Conservation (phyloP, 2,113 vertebrate species). For the Halcyon malimbica region DNA sequence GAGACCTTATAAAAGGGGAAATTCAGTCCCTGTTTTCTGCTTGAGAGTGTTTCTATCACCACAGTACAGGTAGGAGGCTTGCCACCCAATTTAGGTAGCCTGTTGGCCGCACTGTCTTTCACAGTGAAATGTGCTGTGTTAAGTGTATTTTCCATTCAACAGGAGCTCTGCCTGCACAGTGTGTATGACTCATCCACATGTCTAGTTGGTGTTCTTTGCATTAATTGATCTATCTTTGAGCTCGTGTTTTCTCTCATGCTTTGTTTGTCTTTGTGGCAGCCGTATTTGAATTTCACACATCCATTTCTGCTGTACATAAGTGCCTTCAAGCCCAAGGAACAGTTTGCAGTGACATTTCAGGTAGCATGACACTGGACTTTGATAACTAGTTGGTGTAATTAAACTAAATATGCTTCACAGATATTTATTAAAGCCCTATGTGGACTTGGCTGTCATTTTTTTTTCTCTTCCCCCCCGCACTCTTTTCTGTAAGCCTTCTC, state of each 20-base stretch:
- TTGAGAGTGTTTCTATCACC: background rate
- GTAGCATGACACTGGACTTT: background rate
- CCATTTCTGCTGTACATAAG: background rate
- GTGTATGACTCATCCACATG: constrained; percentile 43
- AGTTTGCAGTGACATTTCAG: constrained; percentile 37
- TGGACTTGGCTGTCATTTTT: background rate
- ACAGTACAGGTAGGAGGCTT: background rate
- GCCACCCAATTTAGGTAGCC: background rate
- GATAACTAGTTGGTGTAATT: background rate
- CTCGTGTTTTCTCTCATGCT: constrained; percentile 38
- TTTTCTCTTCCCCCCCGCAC: background rate
- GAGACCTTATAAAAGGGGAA: background rate
- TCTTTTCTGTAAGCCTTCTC: background rate
- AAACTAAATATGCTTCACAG: background rate
- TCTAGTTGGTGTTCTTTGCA: constrained; percentile 8
- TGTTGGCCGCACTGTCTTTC: background rate
- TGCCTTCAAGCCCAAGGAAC: background rate
- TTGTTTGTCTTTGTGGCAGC: constrained; percentile 30
- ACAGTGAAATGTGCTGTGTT: background rate
- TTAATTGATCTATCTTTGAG: constrained; percentile 44
- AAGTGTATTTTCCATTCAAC: background rate
- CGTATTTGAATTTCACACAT: constrained; percentile 11
- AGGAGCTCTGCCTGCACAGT: background rate
- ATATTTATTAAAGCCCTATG: background rate
- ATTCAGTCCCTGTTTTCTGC: background rate